Evolutionary conservation across 2,113 vertebrate genomes (phyloP).

Genomic region (Callipepla squamata): DNA sequence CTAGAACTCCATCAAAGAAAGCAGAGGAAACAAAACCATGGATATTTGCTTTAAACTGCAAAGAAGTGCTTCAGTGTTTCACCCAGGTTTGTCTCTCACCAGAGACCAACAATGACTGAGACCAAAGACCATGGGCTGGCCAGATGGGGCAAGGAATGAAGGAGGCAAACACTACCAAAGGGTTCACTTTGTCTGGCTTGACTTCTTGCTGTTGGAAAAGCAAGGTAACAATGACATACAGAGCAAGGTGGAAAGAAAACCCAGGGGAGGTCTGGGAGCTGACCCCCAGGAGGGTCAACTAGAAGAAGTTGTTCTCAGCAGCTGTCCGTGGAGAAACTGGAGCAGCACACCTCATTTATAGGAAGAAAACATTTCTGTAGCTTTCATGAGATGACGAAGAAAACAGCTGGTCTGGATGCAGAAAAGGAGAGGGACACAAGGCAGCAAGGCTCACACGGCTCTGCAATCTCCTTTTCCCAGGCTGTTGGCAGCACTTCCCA

Average conservation of each 20-base stretch:
- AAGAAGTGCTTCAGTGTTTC: not conserved
- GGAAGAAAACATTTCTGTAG: not conserved
- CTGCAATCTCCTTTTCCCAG: not conserved
- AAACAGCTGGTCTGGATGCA: not conserved
- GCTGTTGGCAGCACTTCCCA: not conserved
- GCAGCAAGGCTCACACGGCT: not conserved
- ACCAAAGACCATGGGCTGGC: accelerated
- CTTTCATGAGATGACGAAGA: not conserved
- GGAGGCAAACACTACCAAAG: not conserved
- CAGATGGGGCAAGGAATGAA: not conserved
- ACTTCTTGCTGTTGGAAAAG: not conserved
- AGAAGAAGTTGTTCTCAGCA: not conserved
- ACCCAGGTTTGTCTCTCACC: not conserved
- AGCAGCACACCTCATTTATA: not conserved
- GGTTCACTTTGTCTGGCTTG: not conserved
- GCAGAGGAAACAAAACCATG: not conserved
- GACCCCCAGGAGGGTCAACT: not conserved
- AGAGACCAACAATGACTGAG: not conserved
- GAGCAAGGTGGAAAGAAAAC: not conserved
- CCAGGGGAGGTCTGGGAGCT: not conserved
- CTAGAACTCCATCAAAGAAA: not conserved
- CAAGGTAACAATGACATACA: not conserved
- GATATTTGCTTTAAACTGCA: not conserved
- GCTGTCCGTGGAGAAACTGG: not conserved
- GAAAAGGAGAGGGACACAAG: not conserved